phyloP scores from a whole-genome alignment of 2,797 vertebrate species.

The Ctenochaetus hawaiiensis region DNA sequence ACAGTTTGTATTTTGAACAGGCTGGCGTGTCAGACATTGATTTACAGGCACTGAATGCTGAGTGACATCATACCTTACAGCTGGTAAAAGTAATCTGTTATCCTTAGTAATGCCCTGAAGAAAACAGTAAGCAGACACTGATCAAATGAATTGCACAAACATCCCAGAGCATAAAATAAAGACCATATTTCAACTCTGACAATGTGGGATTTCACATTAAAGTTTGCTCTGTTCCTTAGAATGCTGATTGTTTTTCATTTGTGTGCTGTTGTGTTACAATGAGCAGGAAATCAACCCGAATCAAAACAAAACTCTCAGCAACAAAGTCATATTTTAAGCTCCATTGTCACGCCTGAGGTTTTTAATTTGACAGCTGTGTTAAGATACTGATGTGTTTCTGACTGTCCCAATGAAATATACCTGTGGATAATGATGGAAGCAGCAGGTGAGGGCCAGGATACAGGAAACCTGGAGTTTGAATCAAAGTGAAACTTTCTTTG shows the following conservation, averaged over 20 bases:
- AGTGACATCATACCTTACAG: constrained; percentile 65
- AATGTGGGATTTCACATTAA: constrained; percentile 65
- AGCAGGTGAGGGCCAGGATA: background rate
- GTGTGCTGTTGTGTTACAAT: constrained; percentile 25
- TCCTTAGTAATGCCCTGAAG: constrained; percentile 62
- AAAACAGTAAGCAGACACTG: constrained; percentile 57
- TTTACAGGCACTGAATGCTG: constrained; percentile 77
- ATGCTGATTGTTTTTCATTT: constrained; percentile 50
- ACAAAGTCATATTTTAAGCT: constrained; percentile 7
- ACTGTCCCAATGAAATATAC: background rate
- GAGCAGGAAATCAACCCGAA: constrained; percentile 48
- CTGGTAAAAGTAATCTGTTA: constrained; percentile 74
- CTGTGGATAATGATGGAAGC: background rate
- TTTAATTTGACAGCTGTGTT: background rate
- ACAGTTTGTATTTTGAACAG: constrained; percentile 61
- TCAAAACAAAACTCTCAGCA: constrained; percentile 34
- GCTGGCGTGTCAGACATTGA: constrained; percentile 61
- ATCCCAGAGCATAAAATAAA: constrained; percentile 64
- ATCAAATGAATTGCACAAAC: constrained; percentile 79
- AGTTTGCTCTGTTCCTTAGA: constrained; percentile 41
- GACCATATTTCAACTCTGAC: constrained; percentile 66
- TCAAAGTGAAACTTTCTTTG: too few relatives aligned
- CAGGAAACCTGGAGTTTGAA: too few relatives aligned
- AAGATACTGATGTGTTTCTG: constrained; percentile 6
- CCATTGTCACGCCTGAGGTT: background rate